These are phyloP conservation scores for Petrocephalus zakoni DNA, from an alignment of 2,113 vertebrate species.

Conservation along the genomic window DNA sequence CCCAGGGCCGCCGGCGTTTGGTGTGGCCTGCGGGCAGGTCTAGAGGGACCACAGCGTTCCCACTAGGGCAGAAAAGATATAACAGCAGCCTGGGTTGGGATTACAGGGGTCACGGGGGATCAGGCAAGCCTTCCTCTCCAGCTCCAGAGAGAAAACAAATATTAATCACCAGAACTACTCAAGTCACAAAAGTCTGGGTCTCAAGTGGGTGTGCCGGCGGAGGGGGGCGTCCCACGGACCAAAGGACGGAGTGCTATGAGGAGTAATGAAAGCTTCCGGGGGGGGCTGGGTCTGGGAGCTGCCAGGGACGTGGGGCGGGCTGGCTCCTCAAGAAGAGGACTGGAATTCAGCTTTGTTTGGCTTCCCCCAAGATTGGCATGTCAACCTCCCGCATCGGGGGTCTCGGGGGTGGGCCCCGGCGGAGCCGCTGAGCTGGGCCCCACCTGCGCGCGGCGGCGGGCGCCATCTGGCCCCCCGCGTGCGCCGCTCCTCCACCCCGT, in stretches of 20 bases:
- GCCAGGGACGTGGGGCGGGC: background rate
- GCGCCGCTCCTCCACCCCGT: slow-evolving; percentile 3
- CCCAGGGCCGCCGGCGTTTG: background rate
- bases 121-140: slow-evolving; percentile 10
- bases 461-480: slow-evolving; percentile 27
- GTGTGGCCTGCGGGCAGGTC: background rate
- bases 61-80: background rate
- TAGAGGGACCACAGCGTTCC: background rate
- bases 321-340: background rate
- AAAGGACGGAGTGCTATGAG: slow-evolving; percentile 3
- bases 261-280: slow-evolving; percentile 17
- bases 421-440: slow-evolving; percentile 24
- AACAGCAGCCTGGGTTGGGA: background rate
- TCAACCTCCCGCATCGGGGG: slow-evolving; percentile 7
- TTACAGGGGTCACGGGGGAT: slow-evolving; percentile 7
- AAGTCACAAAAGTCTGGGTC: background rate
- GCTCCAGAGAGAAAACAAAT: slow-evolving; percentile 19
- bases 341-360: slow-evolving; percentile 25
- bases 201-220: background rate
- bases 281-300: background rate
- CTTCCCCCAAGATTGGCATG: slow-evolving; percentile 25
- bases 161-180: slow-evolving; percentile 18
- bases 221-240: background rate
- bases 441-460: slow-evolving; percentile 21
- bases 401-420: slow-evolving; percentile 7